Evolutionary conservation across 2,113 vertebrate species (phyloP).

Genomic region (Carettochelys insculpta): DNA sequence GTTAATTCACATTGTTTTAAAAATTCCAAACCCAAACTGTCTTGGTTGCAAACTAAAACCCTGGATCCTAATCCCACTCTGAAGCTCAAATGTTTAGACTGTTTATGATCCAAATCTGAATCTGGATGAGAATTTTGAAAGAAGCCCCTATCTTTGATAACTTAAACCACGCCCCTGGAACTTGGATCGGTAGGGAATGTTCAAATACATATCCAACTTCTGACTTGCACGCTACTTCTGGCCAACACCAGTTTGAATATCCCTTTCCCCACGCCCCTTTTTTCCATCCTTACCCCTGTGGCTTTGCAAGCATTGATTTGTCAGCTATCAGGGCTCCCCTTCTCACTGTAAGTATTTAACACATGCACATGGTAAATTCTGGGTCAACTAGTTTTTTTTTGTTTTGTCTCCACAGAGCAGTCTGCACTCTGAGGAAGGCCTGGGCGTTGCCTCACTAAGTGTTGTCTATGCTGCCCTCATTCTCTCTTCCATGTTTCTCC

Average conservation of each 20-base stretch:
- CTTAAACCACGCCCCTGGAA: neutral
- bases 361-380: neutral
- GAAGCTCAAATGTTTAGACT: neutral
- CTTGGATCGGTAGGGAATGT: neutral
- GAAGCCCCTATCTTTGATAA: neutral
- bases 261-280: neutral
- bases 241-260: neutral
- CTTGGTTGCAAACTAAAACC: neutral
- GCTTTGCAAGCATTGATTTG: neutral
- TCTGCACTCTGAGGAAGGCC: conserved; percentile 86
- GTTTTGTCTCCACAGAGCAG: conserved; percentile 88
- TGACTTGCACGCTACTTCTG: neutral
- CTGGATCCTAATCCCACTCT: neutral
- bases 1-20: neutral
- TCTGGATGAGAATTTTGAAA: neutral
- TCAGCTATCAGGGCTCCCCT: neutral
- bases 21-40: neutral
- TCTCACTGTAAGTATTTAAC: neutral
- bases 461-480: conserved; percentile 89
- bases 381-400: neutral
- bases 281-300: neutral
- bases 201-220: neutral
- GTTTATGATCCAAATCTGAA: neutral
- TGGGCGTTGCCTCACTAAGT: conserved; percentile 90
- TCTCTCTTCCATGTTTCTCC: conserved; percentile 93